These are phyloP conservation scores for Apteryx mantelli DNA, from an alignment of 2,113 vertebrate genomes.

Conservation along the genomic window DNA sequence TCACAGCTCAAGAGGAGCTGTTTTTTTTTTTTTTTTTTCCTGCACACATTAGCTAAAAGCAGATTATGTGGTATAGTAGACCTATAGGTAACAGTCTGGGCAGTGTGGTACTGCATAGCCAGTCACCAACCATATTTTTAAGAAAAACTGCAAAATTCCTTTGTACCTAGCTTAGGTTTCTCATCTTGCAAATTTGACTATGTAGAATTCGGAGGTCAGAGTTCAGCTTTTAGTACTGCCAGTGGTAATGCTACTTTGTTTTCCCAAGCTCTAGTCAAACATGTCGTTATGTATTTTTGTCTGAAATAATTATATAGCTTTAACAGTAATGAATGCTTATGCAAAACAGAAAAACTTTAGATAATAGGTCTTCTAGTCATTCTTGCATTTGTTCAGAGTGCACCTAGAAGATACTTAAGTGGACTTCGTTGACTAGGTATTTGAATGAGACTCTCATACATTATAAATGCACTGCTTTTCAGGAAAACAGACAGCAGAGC, in stretches of 20 bases:
- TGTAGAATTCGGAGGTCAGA: not conserved
- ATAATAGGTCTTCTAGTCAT: not conserved
- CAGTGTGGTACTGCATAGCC: not conserved
- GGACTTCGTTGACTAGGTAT: not conserved
- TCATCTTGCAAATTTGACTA: not conserved
- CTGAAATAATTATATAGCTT: not conserved
- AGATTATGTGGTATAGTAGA: not conserved
- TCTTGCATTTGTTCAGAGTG: too few relatives aligned
- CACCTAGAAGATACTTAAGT: not conserved
- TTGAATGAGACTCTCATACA: not conserved
- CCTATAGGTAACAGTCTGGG: not conserved
- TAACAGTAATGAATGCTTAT: fast-evolving
- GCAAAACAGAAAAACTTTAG: not conserved
- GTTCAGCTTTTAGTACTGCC: fast-evolving
- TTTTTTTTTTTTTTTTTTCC: not conserved
- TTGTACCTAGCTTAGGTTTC: fast-evolving
- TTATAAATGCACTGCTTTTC: not conserved
- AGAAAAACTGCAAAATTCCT: not conserved
- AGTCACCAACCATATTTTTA: not conserved
- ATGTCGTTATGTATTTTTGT: not conserved
- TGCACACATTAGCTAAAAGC: not conserved
- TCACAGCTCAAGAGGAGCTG: not conserved
- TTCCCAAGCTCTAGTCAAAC: not conserved
- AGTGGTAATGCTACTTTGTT: not conserved
- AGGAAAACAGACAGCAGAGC: not conserved